Percentiles rank a stretch among this genome's conserved stretches.
Evolutionary conservation across 2,113 vertebrate genomes (phyloP).

Genomic region (Callopanchax toddi): DNA sequence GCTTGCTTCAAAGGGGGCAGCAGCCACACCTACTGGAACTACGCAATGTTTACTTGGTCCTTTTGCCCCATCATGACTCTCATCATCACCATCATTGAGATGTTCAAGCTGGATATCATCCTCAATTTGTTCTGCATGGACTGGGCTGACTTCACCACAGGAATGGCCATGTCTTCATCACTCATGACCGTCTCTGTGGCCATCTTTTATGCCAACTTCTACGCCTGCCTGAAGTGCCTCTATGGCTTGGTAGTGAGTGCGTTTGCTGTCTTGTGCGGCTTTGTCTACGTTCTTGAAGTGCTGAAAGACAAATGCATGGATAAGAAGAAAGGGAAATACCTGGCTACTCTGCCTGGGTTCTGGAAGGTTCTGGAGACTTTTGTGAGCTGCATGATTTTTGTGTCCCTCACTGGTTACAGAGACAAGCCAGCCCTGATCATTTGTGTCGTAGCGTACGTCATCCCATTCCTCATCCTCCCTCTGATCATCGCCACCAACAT

Average conservation of each 20-base stretch:
- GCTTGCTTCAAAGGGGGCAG: conserved; percentile 48
- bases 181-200: conserved; percentile 84
- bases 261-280: conserved; percentile 75
- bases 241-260: conserved; percentile 72
- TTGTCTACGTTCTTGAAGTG: conserved; percentile 79
- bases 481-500: conserved; percentile 83
- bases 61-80: conserved; percentile 82
- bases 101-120: conserved; percentile 72
- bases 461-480: conserved; percentile 83
- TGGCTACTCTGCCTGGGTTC: conserved; percentile 83
- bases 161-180: conserved; percentile 83
- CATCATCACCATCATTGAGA: conserved; percentile 81
- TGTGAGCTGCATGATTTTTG: conserved; percentile 84
- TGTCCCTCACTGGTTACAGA: conserved; percentile 44
- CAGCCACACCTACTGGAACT: conserved; percentile 66
- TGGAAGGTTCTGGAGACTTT: conserved; percentile 86
- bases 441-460: conserved; percentile 80
- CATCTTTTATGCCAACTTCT: conserved; percentile 77
- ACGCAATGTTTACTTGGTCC: conserved; percentile 86
- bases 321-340: conserved; percentile 75
- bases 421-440: conserved; percentile 58
- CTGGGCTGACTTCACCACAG: conserved; percentile 85
- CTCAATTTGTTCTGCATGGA: conserved; percentile 80
- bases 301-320: conserved; percentile 77
- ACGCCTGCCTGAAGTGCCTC: conserved; percentile 51